A percentile compares a stretch with the other conserved stretches of the same genome.
Evolutionary conservation across 2,888 invertebrate species (phyloP).

Genomic region (Julus scanicus): DNA sequence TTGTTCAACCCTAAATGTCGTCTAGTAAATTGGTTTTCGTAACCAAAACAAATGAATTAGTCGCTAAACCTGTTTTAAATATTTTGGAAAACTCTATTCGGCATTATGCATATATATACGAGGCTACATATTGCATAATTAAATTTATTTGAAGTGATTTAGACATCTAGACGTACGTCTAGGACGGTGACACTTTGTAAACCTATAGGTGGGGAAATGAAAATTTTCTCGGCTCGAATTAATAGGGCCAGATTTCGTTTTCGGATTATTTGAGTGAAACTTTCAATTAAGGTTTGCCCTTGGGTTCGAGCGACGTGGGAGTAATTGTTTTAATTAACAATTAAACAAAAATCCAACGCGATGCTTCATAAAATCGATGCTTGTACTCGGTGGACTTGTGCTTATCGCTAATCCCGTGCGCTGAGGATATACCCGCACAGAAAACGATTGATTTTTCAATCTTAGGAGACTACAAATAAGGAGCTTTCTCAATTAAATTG

Average conservation of each 20-base stretch:
- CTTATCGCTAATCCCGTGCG: neutral
- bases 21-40: slow-evolving; percentile 39
- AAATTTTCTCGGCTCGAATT: neutral
- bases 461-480: neutral
- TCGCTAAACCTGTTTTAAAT: no score
- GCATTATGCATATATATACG: no score
- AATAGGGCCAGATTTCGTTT: neutral
- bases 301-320: neutral
- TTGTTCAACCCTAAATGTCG: no score
- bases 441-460: neutral
- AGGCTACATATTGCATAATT: no score
- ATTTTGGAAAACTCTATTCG: no score
- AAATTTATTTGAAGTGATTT: no score
- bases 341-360: neutral
- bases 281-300: neutral
- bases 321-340: slow-evolving; percentile 1
- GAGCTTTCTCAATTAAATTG: neutral
- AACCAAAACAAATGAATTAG: neutral
- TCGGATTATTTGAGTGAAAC: neutral
- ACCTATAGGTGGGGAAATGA: no score
- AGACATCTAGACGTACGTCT: no score
- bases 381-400: no score
- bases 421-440: neutral
- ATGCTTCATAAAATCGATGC: neutral
- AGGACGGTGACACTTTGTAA: no score